Evolutionary conservation across 2,113 vertebrate species (phyloP).

Genomic region (Muscicapa adusta): DNA sequence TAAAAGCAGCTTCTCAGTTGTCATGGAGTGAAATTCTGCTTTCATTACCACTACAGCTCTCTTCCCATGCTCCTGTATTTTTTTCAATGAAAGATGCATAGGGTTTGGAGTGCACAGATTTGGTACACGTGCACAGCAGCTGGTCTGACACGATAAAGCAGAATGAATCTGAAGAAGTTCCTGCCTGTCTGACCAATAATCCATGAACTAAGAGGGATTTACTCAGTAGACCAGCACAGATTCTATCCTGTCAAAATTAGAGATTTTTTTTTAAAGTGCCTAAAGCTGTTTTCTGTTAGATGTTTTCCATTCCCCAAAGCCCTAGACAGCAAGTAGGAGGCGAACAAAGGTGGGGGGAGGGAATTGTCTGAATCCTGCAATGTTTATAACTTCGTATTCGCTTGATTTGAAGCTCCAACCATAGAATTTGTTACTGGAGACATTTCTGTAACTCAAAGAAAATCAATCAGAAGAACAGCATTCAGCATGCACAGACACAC

Average conservation of each 20-base stretch:
- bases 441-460: background rate
- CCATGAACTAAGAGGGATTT: conserved; percentile 45
- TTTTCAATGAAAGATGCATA: conserved; percentile 8
- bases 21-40: background rate
- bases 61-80: background rate
- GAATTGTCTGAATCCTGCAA: background rate
- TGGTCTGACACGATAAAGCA: conserved; percentile 58
- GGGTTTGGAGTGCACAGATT: conserved; percentile 5
- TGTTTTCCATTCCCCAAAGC: background rate
- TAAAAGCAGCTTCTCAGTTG: background rate
- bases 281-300: background rate
- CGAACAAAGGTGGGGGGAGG: background rate
- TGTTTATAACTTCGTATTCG: background rate
- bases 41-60: background rate
- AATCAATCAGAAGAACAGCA: background rate
- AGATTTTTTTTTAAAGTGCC: background rate
- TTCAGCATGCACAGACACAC: background rate
- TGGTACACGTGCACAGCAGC: conserved; percentile 53
- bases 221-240: background rate
- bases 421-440: background rate
- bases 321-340: background rate
- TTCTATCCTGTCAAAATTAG: background rate
- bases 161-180: conserved; percentile 52
- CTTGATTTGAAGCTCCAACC: background rate
- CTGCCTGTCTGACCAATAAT: conserved; percentile 36